Conservation (phyloP, 2,113 vertebrate species). For the Catharus minimus region DNA sequence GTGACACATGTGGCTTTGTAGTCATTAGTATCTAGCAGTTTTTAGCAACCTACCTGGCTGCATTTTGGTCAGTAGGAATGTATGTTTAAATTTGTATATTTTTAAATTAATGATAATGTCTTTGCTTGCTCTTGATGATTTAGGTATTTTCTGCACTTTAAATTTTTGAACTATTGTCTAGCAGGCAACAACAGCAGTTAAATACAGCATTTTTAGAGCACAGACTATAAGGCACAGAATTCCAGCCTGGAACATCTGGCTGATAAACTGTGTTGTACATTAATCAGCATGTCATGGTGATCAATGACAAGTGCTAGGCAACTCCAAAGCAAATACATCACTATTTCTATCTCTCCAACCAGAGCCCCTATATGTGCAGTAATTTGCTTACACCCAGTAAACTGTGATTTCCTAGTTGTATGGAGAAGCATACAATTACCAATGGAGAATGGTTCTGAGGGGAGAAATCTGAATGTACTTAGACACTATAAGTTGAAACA, state of each 20-base stretch:
- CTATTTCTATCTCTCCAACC: background rate
- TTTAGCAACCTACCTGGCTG: background rate
- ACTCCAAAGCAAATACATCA: background rate
- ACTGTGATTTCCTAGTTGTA: slow-evolving; percentile 1
- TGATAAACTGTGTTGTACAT: background rate
- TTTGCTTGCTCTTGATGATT: background rate
- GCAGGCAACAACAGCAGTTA: background rate
- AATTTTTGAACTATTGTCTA: background rate
- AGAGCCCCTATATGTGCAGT: background rate
- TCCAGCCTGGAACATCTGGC: background rate
- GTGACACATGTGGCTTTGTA: background rate
- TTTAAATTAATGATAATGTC: background rate
- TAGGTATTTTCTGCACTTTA: background rate
- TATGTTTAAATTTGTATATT: background rate
- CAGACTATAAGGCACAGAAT: background rate
- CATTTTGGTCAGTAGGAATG: background rate
- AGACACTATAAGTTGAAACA: background rate
- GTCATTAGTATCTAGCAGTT: background rate
- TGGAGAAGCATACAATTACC: background rate
- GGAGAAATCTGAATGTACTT: background rate
- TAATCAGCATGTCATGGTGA: slow-evolving; percentile 1
- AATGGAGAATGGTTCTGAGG: background rate
- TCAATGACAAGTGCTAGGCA: background rate
- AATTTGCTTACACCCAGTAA: background rate
- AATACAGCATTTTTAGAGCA: background rate